A percentile compares a stretch with the other conserved stretches of the same genome.
Evolutionary conservation across 2,888 invertebrate genomes (phyloP).

Genomic region (Psylliodes chrysocephalus): DNA sequence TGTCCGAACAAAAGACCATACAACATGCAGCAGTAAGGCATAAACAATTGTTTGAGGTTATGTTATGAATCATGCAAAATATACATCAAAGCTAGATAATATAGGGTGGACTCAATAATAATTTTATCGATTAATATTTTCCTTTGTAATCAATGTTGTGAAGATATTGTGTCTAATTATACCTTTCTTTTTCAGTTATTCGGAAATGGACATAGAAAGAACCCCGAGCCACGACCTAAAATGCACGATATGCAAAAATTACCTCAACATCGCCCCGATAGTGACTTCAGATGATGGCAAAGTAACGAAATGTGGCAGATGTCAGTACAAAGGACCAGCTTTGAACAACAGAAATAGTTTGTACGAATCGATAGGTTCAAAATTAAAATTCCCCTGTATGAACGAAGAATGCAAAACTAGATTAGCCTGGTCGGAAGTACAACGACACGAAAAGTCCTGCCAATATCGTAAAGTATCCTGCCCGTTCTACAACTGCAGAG

Average conservation of each 20-base stretch:
- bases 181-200: background rate
- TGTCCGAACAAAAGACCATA: no score
- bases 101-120: no score
- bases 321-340: slow-evolving; percentile 32
- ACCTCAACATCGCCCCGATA: slow-evolving; percentile 42
- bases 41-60: no score
- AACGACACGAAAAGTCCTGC: slow-evolving; percentile 40
- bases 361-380: slow-evolving; percentile 43
- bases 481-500: slow-evolving; percentile 44
- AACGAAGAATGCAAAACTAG: slow-evolving; percentile 34
- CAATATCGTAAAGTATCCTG: slow-evolving; percentile 34
- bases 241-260: slow-evolving; percentile 43
- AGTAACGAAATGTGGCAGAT: slow-evolving; percentile 42
- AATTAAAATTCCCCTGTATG: slow-evolving; percentile 41
- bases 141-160: no score
- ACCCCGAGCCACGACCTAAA: slow-evolving; percentile 35
- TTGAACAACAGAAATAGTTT: slow-evolving; percentile 40
- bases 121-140: no score
- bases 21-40: no score
- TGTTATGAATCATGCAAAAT: no score
- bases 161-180: no score
- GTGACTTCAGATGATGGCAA: slow-evolving; percentile 42
- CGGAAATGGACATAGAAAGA: slow-evolving; percentile 35
- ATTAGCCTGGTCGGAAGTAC: slow-evolving; percentile 39
- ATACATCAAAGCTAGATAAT: no score